Base-by-base conservation (phyloP, 2,113 vertebrate genomes). In the Nycticryphes semicollaris region DNA sequence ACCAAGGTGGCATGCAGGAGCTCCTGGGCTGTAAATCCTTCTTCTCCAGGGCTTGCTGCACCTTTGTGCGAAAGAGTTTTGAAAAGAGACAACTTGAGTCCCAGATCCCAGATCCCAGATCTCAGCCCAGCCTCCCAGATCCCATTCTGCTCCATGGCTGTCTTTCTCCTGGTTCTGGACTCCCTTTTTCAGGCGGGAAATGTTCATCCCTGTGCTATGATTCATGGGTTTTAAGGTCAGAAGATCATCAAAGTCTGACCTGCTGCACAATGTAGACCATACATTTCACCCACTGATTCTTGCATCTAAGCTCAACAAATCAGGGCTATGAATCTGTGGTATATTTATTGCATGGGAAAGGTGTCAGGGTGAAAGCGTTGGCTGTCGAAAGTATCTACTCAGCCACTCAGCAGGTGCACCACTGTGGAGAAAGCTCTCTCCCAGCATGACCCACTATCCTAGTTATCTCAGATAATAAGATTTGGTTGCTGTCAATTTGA, bases 151-250 rank as follows among this genome's bases (percentile, higher is more conserved):
- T 87, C 57, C 47, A 43, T 30, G 33, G 16, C 10, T 35, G 3
- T 6, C 30, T 60, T n/a, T 64, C 19, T 72, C 5, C 37, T 67
- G 23, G 19, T 62, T 81, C 31, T 89, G 39, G 30, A 31, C 33
- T 17, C 28, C 4, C 2, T 1, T 70, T 39, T 76, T 87, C 19
- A 47, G 16, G 12, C 0, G 1, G 23, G 22, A 31, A 50, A 1
- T 8, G 17, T 59, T 90, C 33, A 20, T 56, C 7, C 4, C 30
- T 54, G 8, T 56, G 14, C 4, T n/a, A 4, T 82, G 30, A 59
- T 76, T 89, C 53, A 69, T 50, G 35, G 37, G 20, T 9, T 79
- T 89, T 62, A 51, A 77, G 59, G 54, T 25, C 51, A 67, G 45
- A 73, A 27, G 10, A 53, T 54, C 35, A 35, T 15, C 14, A 45